phyloP scores from a whole-genome alignment of 2,888 invertebrate species.

The Muschampia plurimacula region DNA sequence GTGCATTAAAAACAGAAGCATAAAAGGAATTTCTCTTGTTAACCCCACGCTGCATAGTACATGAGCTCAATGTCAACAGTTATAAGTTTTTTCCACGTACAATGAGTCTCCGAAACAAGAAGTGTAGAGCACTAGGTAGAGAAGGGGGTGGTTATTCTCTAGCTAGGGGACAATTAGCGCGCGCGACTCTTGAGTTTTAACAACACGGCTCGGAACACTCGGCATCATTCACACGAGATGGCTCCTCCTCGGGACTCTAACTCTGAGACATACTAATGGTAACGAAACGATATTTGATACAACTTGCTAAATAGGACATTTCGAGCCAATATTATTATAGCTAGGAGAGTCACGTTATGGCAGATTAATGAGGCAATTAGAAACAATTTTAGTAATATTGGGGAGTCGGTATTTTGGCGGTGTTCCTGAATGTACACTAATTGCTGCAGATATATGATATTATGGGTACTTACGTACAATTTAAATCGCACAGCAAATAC shows the following conservation, averaged over 20 bases:
- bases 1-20: slow-evolving; percentile 35
- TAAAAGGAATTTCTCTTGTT: slow-evolving; percentile 47
- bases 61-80: slow-evolving; percentile 78
- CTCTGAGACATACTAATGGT: slow-evolving; percentile 62
- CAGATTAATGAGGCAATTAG: slow-evolving; percentile 33
- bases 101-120: slow-evolving; percentile 71
- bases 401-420: slow-evolving; percentile 11
- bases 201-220: slow-evolving; percentile 77
- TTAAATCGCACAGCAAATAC: too few relatives aligned
- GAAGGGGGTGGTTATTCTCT: slow-evolving; percentile 52
- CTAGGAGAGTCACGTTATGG: slow-evolving; percentile 14
- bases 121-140: slow-evolving; percentile 68
- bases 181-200: slow-evolving; percentile 84
- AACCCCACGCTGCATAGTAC: slow-evolving; percentile 48
- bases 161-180: slow-evolving; percentile 82
- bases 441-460: background rate
- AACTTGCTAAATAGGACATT: slow-evolving; percentile 21
- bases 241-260: slow-evolving; percentile 61
- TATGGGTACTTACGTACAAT: background rate
- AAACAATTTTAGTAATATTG: slow-evolving; percentile 23
- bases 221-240: slow-evolving; percentile 77
- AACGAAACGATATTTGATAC: slow-evolving; percentile 54
- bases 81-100: slow-evolving; percentile 67
- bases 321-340: slow-evolving; percentile 20
- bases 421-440: slow-evolving; percentile 17